Conservation (phyloP, 2,888 invertebrate genomes). For the Cheilosia pagana region DNA sequence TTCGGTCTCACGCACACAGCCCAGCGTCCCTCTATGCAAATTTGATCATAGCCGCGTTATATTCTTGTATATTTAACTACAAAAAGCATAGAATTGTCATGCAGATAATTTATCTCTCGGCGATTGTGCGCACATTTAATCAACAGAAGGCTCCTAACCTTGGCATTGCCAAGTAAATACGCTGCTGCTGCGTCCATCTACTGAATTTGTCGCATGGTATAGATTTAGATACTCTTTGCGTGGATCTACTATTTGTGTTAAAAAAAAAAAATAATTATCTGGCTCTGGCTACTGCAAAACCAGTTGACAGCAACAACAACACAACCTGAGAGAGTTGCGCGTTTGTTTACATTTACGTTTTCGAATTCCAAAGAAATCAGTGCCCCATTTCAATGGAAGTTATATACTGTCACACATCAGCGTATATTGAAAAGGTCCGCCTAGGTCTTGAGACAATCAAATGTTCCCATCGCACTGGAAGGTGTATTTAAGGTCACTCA, state of each 20-base stretch:
- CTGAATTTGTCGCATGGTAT: conserved; percentile 51
- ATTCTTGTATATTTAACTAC: conserved; percentile 72
- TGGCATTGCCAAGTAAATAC: not conserved
- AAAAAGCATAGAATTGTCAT: conserved; percentile 69
- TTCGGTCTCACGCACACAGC: not conserved
- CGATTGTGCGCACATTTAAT: conserved; percentile 61
- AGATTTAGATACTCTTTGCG: conserved; percentile 15
- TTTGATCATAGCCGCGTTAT: conserved; percentile 58
- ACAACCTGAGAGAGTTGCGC: conserved; percentile 1
- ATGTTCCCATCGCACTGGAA: conserved; percentile 8
- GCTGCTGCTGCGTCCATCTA: conserved; percentile 28
- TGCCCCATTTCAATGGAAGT: conserved; percentile 39
- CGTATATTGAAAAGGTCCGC: not conserved
- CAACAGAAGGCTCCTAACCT: conserved; percentile 36
- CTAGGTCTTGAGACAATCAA: conserved; percentile 15
- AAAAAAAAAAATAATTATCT: conserved; percentile 55
- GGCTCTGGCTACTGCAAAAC: conserved; percentile 29
- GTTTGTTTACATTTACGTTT: conserved; percentile 47
- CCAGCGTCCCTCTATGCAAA: conserved; percentile 42
- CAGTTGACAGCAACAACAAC: conserved; percentile 16
- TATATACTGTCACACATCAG: not conserved
- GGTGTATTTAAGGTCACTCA: conserved; percentile 6
- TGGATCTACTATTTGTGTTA: conserved; percentile 27
- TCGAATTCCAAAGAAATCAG: conserved; percentile 50
- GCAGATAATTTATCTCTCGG: conserved; percentile 66